These are phyloP conservation scores for Ips typographus DNA, from an alignment of 1,140 invertebrate species.

Conservation along the genomic window DNA sequence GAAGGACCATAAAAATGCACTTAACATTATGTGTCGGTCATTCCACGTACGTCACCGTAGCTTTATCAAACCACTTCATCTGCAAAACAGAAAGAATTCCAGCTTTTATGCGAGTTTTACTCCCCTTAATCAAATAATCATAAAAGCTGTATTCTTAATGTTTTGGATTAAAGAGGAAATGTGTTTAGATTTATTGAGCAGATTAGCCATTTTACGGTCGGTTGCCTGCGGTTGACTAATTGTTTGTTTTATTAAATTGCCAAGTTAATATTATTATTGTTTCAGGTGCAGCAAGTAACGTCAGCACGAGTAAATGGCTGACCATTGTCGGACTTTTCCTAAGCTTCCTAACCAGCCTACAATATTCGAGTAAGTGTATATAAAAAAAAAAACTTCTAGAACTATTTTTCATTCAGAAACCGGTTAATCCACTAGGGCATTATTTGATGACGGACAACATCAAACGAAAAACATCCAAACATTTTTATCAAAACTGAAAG, in stretches of 20 bases:
- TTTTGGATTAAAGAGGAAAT: not conserved
- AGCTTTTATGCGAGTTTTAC: conserved; percentile 16
- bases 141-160: conserved; percentile 2
- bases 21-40: conserved; percentile 14
- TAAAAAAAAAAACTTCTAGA: too few relatives aligned
- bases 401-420: too few relatives aligned
- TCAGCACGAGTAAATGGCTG: not conserved
- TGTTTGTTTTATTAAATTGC: too few relatives aligned
- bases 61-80: conserved; percentile 19
- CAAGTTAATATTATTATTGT: not conserved
- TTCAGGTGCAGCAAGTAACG: not conserved
- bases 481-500: conserved; percentile 15
- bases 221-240: too few relatives aligned
- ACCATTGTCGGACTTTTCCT: conserved; percentile 3
- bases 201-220: not conserved
- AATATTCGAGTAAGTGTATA: conserved; percentile 7
- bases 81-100: conserved; percentile 4
- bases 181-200: conserved; percentile 1
- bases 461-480: conserved; percentile 11
- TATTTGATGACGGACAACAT: not conserved
- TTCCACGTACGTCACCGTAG: conserved; percentile 7
- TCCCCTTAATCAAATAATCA: conserved; percentile 13
- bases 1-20: conserved; percentile 11
- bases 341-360: conserved; percentile 13
- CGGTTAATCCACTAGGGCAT: too few relatives aligned